A percentile compares a stretch with the other conserved stretches of the same genome.
Evolutionary conservation across 2,113 vertebrate genomes (phyloP).

Genomic region (Zosterops hypoxanthus): DNA sequence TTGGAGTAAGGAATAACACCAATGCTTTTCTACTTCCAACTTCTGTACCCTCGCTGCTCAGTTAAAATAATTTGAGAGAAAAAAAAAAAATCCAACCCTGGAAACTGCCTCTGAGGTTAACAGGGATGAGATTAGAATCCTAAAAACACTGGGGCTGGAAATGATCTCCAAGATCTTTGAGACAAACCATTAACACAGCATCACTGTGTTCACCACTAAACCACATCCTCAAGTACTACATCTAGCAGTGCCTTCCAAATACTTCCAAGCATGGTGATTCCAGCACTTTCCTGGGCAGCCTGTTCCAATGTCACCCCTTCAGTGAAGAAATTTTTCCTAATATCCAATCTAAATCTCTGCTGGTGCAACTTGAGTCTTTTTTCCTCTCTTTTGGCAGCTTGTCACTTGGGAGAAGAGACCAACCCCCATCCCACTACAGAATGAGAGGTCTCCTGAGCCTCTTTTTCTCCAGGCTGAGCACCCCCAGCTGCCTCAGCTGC

Average conservation of each 20-base stretch:
- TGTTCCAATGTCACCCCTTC: neutral
- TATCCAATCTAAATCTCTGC: neutral
- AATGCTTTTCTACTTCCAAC: neutral
- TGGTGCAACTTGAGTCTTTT: neutral
- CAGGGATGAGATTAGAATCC: neutral
- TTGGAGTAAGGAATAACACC: neutral
- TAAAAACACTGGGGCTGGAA: neutral
- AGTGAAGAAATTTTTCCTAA: neutral
- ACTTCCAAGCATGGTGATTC: neutral
- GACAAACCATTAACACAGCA: neutral
- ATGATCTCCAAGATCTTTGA: neutral
- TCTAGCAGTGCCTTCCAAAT: neutral
- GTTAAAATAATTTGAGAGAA: neutral
- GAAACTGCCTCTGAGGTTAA: neutral
- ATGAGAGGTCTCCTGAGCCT: neutral
- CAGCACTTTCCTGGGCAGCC: neutral
- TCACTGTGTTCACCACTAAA: rapidly evolving
- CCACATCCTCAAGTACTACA: neutral
- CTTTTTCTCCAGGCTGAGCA: neutral
- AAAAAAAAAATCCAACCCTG: neutral
- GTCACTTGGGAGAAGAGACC: neutral
- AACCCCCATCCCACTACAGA: too few relatives aligned
- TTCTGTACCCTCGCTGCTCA: rapidly evolving
- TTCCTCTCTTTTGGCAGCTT: neutral
- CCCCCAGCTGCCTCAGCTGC: neutral